Percentiles rank a stretch among this genome's conserved stretches.
These are phyloP conservation scores for Micronycteris hirsuta DNA, from an alignment of 2,113 vertebrate genomes.

Conservation along the genomic window DNA sequence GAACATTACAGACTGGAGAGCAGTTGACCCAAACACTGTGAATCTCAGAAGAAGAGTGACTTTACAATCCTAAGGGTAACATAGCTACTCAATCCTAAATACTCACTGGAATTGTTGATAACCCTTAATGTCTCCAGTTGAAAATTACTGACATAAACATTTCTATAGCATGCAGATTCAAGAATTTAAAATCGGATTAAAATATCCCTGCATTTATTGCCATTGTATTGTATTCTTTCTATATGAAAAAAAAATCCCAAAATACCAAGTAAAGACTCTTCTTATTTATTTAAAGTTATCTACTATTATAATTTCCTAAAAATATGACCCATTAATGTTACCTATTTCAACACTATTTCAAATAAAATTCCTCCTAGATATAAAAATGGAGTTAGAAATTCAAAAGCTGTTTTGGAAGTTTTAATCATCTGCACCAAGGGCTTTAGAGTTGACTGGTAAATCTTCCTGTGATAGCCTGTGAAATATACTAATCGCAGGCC, in stretches of 20 bases:
- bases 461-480: background rate
- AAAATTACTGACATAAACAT: background rate
- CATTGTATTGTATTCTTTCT: background rate
- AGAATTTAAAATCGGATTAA: background rate
- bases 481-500: background rate
- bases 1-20: background rate
- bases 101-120: background rate
- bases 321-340: background rate
- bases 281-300: conserved; percentile 5
- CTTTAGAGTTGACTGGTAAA: background rate
- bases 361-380: background rate
- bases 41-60: background rate
- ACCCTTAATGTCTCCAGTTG: background rate
- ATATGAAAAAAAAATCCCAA: background rate
- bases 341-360: background rate
- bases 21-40: background rate
- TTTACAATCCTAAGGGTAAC: background rate
- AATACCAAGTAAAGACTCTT: background rate
- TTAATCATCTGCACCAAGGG: background rate
- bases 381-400: conserved; percentile 30
- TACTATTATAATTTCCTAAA: background rate
- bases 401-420: background rate
- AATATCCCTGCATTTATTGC: background rate
- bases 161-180: background rate
- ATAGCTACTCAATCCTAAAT: background rate